phyloP scores from a whole-genome alignment of 2,797 vertebrate species.

The Anas flavirostris region DNA sequence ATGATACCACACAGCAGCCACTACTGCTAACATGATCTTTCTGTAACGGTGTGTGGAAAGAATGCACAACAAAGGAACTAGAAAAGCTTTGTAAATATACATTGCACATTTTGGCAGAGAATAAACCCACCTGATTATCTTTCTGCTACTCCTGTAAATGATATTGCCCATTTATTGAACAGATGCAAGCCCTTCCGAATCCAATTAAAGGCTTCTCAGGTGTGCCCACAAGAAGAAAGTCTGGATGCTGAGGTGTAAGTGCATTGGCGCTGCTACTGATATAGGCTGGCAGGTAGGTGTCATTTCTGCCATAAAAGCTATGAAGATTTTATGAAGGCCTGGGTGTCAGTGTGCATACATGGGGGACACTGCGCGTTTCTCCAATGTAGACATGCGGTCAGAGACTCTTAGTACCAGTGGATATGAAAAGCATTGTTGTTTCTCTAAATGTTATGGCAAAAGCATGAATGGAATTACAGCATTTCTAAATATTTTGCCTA shows the following conservation, averaged over 20 bases:
- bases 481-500: slow-evolving; percentile 64
- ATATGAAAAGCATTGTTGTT: slow-evolving; percentile 28
- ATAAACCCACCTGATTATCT: not conserved
- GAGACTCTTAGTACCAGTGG: not conserved
- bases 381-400: not conserved
- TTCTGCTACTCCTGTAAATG: not conserved
- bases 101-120: slow-evolving; percentile 30
- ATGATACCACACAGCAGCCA: not conserved
- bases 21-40: slow-evolving; percentile 28
- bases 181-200: not conserved
- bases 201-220: not conserved
- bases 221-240: not conserved
- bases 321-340: not conserved
- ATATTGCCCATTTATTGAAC: not conserved
- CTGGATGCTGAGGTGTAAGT: not conserved
- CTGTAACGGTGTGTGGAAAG: slow-evolving; percentile 31
- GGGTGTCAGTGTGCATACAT: rapidly evolving
- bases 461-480: slow-evolving; percentile 33
- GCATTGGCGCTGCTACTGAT: not conserved
- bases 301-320: not conserved
- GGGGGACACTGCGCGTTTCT: not conserved
- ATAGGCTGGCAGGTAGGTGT: not conserved
- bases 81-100: slow-evolving; percentile 38
- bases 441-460: slow-evolving; percentile 30
- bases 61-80: slow-evolving; percentile 43